These are phyloP conservation scores for Podiceps cristatus DNA, from an alignment of 2,113 vertebrate species.

Conservation along the genomic window DNA sequence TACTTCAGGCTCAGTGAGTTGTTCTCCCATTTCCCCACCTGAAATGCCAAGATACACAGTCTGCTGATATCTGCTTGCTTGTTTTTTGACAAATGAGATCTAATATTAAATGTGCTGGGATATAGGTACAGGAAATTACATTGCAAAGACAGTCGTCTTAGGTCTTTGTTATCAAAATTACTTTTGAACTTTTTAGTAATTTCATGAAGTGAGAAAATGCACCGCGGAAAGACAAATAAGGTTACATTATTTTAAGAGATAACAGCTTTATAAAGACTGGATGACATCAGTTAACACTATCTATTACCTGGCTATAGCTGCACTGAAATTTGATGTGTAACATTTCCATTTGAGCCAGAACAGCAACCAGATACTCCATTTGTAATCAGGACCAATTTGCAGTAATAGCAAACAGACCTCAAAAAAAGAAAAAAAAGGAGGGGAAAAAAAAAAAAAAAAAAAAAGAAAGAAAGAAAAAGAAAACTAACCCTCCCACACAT, in stretches of 20 bases:
- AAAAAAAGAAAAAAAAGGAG: not conserved
- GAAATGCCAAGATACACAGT: conserved; percentile 18
- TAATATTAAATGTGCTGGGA: not conserved
- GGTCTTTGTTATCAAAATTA: not conserved
- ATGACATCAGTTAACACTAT: not conserved
- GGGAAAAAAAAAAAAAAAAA: too few relatives aligned
- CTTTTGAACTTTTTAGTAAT: not conserved
- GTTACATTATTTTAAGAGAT: not conserved
- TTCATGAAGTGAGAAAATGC: not conserved
- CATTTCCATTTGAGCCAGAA: not conserved
- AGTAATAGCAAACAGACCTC: not conserved
- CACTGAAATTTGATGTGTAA: not conserved
- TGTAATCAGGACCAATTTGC: not conserved
- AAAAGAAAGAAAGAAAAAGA: not conserved
- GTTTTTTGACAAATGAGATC: not conserved
- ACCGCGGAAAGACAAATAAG: not conserved
- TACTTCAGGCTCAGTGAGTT: conserved; percentile 91
- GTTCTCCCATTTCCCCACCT: conserved; percentile 98
- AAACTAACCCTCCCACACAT: not conserved
- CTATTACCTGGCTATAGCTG: not conserved
- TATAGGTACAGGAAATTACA: not conserved
- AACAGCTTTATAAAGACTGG: not conserved
- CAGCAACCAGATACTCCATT: not conserved
- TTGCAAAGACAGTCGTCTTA: not conserved
- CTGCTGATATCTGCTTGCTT: not conserved